Percentiles rank a stretch among this genome's conserved stretches.
These are phyloP conservation scores for Macrosiphum euphorbiae DNA, from an alignment of 2,888 invertebrate species.

Conservation along the genomic window DNA sequence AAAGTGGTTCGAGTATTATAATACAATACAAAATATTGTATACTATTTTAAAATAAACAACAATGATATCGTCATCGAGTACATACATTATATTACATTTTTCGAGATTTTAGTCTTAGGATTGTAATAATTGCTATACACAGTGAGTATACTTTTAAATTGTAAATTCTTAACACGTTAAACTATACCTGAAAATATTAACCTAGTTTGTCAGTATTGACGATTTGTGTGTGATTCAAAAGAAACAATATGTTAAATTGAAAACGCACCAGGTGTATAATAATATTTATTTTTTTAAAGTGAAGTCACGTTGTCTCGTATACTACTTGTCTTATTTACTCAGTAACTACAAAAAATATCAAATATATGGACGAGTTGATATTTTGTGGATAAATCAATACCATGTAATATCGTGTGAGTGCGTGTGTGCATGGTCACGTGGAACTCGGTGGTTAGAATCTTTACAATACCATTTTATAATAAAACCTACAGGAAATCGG, in stretches of 20 bases:
- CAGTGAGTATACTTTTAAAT: neutral
- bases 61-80: neutral
- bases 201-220: neutral
- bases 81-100: neutral
- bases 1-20: too few relatives aligned
- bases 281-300: neutral
- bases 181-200: neutral
- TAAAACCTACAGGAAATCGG: neutral
- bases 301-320: neutral
- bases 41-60: neutral
- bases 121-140: neutral
- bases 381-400: neutral
- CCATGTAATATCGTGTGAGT: neutral
- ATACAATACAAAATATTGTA: too few relatives aligned
- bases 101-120: neutral
- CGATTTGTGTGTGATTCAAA: neutral
- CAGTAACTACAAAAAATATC: neutral
- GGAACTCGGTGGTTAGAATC: neutral
- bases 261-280: neutral
- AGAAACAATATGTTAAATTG: neutral
- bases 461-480: neutral
- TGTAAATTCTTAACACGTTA: neutral
- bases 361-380: neutral
- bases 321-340: neutral
- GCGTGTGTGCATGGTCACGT: neutral